These are phyloP conservation scores for Scylla paramamosain DNA, from an alignment of 1,140 invertebrate genomes.

Conservation along the genomic window DNA sequence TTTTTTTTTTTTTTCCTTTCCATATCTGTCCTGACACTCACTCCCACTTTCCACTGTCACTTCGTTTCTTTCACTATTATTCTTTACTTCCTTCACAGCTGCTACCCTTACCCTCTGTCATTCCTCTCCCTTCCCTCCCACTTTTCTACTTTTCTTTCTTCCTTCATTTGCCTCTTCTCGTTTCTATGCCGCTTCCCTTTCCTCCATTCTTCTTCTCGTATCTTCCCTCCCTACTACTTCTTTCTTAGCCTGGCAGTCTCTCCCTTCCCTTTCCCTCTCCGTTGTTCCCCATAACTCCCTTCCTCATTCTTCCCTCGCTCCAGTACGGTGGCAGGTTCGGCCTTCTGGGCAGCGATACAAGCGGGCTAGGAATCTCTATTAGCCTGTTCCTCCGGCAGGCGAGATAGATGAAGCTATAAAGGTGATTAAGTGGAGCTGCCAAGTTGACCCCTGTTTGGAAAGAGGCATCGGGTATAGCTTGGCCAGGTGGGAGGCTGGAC, in stretches of 20 bases:
- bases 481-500: neutral
- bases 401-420: neutral
- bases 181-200: no score
- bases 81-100: no score
- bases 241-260: neutral
- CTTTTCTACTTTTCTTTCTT: no score
- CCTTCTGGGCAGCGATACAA: neutral
- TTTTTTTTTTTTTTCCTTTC: no score
- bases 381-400: neutral
- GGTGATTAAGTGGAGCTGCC: neutral
- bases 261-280: neutral
- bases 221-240: neutral
- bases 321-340: neutral
- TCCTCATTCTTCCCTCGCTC: neutral
- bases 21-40: no score
- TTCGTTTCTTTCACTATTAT: no score
- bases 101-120: no score
- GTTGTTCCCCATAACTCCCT: neutral
- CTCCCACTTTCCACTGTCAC: no score
- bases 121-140: no score
- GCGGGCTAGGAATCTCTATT: neutral
- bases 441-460: neutral
- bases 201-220: neutral
- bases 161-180: no score
- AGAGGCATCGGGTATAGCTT: neutral